Evolutionary conservation across 2,888 invertebrate genomes (phyloP).

Genomic region (Geotrupes spiniger): DNA sequence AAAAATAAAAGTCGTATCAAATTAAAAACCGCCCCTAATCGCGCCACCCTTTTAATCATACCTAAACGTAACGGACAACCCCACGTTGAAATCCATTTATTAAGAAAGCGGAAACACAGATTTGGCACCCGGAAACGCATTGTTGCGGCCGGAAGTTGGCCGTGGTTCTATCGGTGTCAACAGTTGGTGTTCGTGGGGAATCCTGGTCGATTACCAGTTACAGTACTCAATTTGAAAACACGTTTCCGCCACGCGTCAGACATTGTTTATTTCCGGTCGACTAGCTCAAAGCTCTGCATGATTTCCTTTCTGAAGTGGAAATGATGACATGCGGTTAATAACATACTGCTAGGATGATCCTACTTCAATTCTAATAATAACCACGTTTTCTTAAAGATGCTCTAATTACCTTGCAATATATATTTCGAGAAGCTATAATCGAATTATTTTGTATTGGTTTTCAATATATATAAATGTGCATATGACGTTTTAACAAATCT

Average conservation of each 20-base stretch:
- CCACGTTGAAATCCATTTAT: constrained; percentile 22
- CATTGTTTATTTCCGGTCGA: constrained; percentile 30
- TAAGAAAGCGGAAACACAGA: constrained; percentile 27
- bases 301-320: neutral
- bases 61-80: constrained; percentile 14
- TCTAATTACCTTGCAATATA: too few species aligned
- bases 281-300: constrained; percentile 1
- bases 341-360: too few species aligned
- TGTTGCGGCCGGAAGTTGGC: constrained; percentile 26
- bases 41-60: constrained; percentile 4
- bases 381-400: too few species aligned
- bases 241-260: constrained; percentile 30
- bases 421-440: too few species aligned
- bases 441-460: too few species aligned
- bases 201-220: constrained; percentile 41
- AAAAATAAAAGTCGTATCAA: too few species aligned
- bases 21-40: too few species aligned
- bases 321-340: too few species aligned
- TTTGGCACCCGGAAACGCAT: constrained; percentile 28
- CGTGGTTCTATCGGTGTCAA: constrained; percentile 13
- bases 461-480: too few species aligned
- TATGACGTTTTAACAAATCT: too few species aligned
- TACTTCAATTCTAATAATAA: too few species aligned
- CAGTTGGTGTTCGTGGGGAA: constrained; percentile 36
- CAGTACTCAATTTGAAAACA: constrained; percentile 32